Conservation (phyloP, 1,140 invertebrate species). For the Saccostrea glomerata region DNA sequence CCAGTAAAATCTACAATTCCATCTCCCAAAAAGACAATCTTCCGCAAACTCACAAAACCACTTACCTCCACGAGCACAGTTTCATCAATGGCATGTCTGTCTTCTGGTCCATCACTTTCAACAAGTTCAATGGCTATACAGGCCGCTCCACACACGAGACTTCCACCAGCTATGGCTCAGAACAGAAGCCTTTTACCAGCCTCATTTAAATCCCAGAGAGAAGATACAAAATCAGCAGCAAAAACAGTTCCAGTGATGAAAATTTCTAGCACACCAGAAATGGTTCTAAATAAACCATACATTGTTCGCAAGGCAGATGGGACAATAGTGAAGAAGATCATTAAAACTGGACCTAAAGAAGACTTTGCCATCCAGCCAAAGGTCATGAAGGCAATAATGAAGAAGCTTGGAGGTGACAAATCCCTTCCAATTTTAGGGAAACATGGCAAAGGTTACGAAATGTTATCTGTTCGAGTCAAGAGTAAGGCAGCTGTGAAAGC, state of each 20-base stretch:
- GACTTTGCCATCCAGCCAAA: constrained; percentile 44
- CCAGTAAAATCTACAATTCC: background rate
- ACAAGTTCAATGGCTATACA: background rate
- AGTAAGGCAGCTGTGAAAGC: constrained; percentile 28
- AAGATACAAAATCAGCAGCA: background rate
- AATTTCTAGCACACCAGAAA: background rate
- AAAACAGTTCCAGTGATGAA: background rate
- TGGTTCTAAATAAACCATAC: background rate
- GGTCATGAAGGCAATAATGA: constrained; percentile 39
- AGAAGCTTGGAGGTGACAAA: constrained; percentile 33
- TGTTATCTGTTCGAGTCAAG: constrained; percentile 8
- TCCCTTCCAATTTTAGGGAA: constrained; percentile 26
- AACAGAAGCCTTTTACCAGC: constrained; percentile 27
- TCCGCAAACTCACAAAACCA: background rate
- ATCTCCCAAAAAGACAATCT: background rate
- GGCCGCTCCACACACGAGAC: background rate
- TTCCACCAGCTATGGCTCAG: constrained; percentile 10
- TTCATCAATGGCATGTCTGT: background rate
- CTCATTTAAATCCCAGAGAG: background rate
- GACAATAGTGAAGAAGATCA: background rate
- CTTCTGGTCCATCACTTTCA: background rate
- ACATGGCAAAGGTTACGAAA: background rate
- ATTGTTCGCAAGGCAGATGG: constrained; percentile 13
- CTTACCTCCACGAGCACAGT: background rate
- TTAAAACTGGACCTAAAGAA: background rate